Base-by-base conservation (phyloP, 2,797 vertebrate genomes). In the Cuculus canorus region DNA sequence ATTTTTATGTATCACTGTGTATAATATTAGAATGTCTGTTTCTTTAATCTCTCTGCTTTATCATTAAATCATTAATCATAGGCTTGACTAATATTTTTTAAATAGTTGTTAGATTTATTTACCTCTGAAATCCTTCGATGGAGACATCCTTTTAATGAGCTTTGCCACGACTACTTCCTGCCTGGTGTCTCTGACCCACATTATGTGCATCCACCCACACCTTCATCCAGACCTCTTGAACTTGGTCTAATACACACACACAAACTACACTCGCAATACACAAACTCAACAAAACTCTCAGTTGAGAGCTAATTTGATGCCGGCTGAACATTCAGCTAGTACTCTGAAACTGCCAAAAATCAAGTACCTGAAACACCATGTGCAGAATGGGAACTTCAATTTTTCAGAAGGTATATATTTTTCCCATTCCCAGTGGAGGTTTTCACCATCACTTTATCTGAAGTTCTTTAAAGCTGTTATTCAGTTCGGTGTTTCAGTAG, bases 401-500 rank as follows among this genome's bases (percentile, higher is more conserved):
- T 33, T 78, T 65, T 72, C 82, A 82, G 75, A 56, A 69, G 7
- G 47, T 45, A 2, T 2, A 8, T 87, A 87, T 69, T 41, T 56
- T 71, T 53, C 48, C 75, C 78, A 2, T 43, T 91, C 92, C 77
- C 88, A 45, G 86, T 0, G 1, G 80, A 90, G 65, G 3, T 35
- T 73, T 82, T 69, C 59, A 33, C 66, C 3, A 2, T 6, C 68
- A 11, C 48, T 77, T 83, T 43, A n/a, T 27, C 70, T 56, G 43
- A 78, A 88, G 75, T 66, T 83, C 73, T 84, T 73, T 39, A 28
- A 80, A 57, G 91, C 77, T 76, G 73, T 41, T 61, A 35, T 57
- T 25, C 77, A 56, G 52, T 25, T 88, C 25, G 5, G 71, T 2
- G 2, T 41, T 93, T 81, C 70, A 15, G 70, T 21, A 32, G 1